Conservation (phyloP, 2,797 vertebrate genomes). For the Nasua narica region DNA sequence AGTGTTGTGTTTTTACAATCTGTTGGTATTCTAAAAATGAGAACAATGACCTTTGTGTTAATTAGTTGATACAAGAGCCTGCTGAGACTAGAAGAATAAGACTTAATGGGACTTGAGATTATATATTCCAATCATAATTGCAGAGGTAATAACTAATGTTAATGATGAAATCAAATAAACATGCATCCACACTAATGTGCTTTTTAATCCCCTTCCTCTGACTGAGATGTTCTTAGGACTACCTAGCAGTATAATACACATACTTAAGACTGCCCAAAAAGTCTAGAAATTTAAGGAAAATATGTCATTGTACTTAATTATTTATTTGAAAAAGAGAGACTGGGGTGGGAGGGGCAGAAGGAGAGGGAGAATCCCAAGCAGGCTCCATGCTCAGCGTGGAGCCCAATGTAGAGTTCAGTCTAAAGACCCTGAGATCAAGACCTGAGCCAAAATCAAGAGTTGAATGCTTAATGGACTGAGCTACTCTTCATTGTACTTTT, state of each 20-base stretch:
- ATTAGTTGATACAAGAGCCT: slow-evolving; percentile 79
- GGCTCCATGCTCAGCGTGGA: background rate
- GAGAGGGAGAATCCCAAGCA: background rate
- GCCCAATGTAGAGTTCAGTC: background rate
- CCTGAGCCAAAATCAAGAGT: background rate
- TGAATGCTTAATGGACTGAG: background rate
- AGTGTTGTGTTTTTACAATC: slow-evolving; percentile 77
- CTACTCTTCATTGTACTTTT: background rate
- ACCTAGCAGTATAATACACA: background rate
- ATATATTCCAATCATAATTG: slow-evolving; percentile 67
- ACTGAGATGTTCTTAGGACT: background rate
- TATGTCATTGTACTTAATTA: background rate
- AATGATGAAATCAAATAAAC: slow-evolving; percentile 72
- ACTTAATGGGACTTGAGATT: slow-evolving; percentile 69
- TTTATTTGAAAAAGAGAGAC: background rate
- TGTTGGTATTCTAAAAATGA: slow-evolving; percentile 81
- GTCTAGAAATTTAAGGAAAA: slow-evolving; percentile 21
- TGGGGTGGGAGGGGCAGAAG: too few relatives aligned
- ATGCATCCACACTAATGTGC: slow-evolving; percentile 5
- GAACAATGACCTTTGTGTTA: slow-evolving; percentile 82
- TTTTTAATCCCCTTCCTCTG: slow-evolving; percentile 48
- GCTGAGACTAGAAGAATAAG: slow-evolving; percentile 75
- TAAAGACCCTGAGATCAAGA: background rate
- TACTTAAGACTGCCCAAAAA: background rate
- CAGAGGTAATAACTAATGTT: slow-evolving; percentile 72